These are phyloP conservation scores for Benthochromis sp. DNA, from an alignment of 2,113 vertebrate species.

Conservation along the genomic window DNA sequence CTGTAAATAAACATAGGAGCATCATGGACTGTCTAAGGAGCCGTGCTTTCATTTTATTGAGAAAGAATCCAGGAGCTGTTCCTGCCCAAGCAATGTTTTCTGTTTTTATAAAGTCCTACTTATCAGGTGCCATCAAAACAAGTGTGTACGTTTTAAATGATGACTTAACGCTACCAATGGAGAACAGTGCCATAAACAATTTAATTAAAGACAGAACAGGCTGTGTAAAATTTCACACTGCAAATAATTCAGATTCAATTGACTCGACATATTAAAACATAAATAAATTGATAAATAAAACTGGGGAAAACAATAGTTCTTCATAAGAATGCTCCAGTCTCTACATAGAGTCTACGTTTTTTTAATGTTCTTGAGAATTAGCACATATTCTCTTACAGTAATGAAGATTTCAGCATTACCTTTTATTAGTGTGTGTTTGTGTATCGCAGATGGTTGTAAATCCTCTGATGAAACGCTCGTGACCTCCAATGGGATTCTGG, in stretches of 20 bases:
- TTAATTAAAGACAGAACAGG: neutral
- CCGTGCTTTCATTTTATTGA: neutral
- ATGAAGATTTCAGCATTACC: slow-evolving; percentile 3
- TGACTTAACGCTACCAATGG: neutral
- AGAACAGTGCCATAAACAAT: neutral
- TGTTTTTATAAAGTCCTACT: neutral
- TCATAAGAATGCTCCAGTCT: neutral
- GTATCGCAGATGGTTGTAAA: slow-evolving; percentile 45
- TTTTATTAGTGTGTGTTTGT: slow-evolving; percentile 37
- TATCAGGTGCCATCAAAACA: neutral
- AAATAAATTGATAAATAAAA: neutral
- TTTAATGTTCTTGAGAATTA: neutral
- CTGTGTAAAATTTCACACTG: neutral
- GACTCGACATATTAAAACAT: neutral
- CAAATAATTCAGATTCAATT: neutral
- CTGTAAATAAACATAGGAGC: slow-evolving; percentile 2
- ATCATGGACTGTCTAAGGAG: neutral
- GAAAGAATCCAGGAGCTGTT: neutral
- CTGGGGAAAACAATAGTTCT: neutral
- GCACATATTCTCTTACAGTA: neutral
- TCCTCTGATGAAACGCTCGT: slow-evolving; percentile 38
- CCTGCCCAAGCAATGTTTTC: neutral
- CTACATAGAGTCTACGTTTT: neutral
- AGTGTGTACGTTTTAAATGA: neutral
- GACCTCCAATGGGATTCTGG: slow-evolving; percentile 35